Evolutionary conservation across 2,797 vertebrate genomes (phyloP).

Genomic region (Phyllotis vaccarum): DNA sequence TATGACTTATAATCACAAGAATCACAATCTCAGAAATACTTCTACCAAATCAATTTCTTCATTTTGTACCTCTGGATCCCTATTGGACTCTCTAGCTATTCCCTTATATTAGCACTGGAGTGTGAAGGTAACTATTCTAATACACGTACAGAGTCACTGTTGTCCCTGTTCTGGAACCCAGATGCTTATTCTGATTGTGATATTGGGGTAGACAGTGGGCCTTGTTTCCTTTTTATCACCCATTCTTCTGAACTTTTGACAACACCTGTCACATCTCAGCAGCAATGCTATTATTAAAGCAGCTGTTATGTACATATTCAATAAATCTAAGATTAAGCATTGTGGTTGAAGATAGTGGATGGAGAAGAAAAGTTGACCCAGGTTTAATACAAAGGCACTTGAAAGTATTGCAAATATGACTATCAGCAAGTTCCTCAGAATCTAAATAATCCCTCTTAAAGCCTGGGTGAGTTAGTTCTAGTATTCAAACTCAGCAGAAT

Average conservation of each 20-base stretch:
- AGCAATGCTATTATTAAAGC: constrained; percentile 76
- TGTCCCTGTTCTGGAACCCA: constrained; percentile 46
- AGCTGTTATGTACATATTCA: constrained; percentile 79
- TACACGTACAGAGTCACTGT: not conserved
- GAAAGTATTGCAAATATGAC: constrained; percentile 61
- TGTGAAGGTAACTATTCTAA: not conserved
- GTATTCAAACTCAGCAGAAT: constrained; percentile 54
- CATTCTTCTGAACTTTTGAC: constrained; percentile 77
- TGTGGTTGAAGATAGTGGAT: constrained; percentile 71
- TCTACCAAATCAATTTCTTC: constrained; percentile 32
- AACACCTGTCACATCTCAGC: constrained; percentile 72
- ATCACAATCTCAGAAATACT: not conserved
- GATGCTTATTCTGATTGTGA: constrained; percentile 69
- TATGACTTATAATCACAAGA: not conserved
- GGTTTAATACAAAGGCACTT: constrained; percentile 70
- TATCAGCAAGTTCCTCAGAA: constrained; percentile 58
- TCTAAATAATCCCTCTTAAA: constrained; percentile 48
- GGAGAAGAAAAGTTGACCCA: constrained; percentile 78
- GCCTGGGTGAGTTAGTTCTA: not conserved
- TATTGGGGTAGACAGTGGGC: constrained; percentile 63
- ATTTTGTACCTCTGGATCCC: not conserved
- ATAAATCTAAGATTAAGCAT: constrained; percentile 82
- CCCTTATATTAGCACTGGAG: not conserved
- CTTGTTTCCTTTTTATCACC: constrained; percentile 75
- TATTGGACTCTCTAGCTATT: not conserved